phyloP scores from a whole-genome alignment of 2,888 invertebrate genomes.

The Drosophila mimica region DNA sequence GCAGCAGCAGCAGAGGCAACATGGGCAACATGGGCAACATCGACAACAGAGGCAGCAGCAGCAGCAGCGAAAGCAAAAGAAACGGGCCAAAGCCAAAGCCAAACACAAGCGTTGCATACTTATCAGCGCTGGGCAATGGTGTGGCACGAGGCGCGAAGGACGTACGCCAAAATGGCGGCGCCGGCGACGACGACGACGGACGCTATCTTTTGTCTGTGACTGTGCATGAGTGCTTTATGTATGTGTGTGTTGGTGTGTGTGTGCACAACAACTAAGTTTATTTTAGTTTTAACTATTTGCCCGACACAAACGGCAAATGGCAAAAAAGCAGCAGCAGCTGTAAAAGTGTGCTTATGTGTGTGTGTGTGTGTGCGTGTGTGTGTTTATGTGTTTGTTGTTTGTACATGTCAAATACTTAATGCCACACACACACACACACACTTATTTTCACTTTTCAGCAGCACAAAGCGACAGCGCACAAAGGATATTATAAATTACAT shows the following conservation, averaged over 20 bases:
- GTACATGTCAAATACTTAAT: constrained; percentile 34
- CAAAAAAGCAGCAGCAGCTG: constrained; percentile 40
- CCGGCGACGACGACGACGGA: constrained; percentile 61
- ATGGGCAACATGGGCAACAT: too few relatives aligned
- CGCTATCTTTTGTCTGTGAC: constrained; percentile 65
- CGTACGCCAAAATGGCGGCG: constrained; percentile 66
- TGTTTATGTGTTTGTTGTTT: constrained; percentile 29
- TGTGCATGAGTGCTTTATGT: constrained; percentile 9
- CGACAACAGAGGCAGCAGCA: too few relatives aligned
- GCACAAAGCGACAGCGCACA: constrained; percentile 69
- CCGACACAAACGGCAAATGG: constrained; percentile 58
- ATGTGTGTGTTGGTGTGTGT: constrained; percentile 18
- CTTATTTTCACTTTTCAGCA: constrained; percentile 80
- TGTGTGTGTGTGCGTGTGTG: constrained; percentile 30
- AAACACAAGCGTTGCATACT: constrained; percentile 69
- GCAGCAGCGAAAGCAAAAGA: constrained; percentile 15
- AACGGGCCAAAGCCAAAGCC: constrained; percentile 41
- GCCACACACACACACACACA: constrained; percentile 38
- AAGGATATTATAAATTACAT: constrained; percentile 81
- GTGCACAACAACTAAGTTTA: constrained; percentile 65
- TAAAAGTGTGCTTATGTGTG: constrained; percentile 27
- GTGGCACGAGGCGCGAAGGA: constrained; percentile 35
- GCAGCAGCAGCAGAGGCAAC: not conserved
- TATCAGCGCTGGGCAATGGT: constrained; percentile 62
- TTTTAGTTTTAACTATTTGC: constrained; percentile 82